Base-by-base conservation (phyloP, 35 echinoderm and acorn worm species). In the Amphiura filiformis region DNA sequence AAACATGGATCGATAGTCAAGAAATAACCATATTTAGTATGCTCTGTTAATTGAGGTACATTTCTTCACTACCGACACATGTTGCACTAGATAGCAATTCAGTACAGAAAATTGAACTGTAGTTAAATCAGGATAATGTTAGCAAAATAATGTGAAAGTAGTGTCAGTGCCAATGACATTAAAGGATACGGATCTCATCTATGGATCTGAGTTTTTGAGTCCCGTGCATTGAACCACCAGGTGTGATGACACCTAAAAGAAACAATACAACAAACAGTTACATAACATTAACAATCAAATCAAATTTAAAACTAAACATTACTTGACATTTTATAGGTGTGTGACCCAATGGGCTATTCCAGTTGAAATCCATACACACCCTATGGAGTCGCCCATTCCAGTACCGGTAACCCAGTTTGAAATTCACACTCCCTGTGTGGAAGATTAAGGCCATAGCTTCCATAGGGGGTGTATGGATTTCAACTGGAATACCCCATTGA, bases 151-250 rank as follows among this genome's bases (percentile, higher is more conserved):
- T n/a, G n/a, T n/a, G n/a, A n/a, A n/a, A n/a, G n/a, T n/a, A n/a
- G n/a, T n/a, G n/a, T n/a, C n/a, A n/a, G n/a, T n/a, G n/a, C n/a
- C n/a, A n/a, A n/a, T n/a, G n/a, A n/a, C n/a, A n/a, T n/a, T n/a
- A 82, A 93, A 93, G 91, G 91, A 93, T 93, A 93, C 91, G 85
- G 17, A 93, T 87, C 44, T 93, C 91, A 76, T 81, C 75, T 32
- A 93, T 56, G 36, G 91, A 78, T 57, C 91, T 79, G 12, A 93
- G 79, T 26, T 65, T 88, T 34, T 65, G 88, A 0, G 39, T 84
- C 22, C 61, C 61, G 13, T 39, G 34, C 39, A 34, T 83, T 37
- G 78, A 88, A 38, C 85, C 86, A 47, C 85, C 91, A 14, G 91
- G 91, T 23, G 90, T 92, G 38, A 57, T 26, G 9, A 33, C 79